phyloP scores from a whole-genome alignment of 1,140 invertebrate species.

The Hestina assimilis region DNA sequence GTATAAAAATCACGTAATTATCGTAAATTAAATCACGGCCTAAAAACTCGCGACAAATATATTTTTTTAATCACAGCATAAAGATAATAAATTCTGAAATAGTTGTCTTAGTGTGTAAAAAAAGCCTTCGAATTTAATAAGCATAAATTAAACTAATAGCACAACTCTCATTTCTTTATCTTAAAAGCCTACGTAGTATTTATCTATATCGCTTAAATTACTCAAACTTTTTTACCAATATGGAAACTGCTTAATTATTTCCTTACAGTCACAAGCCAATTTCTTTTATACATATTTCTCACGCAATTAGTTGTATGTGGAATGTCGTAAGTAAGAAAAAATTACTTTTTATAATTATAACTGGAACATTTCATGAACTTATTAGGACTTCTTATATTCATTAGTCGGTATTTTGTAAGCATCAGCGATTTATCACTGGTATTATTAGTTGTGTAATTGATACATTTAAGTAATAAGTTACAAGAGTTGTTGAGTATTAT shows the following conservation, averaged over 20 bases:
- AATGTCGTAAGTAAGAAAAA: neutral
- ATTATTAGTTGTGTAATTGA: conserved; percentile 10
- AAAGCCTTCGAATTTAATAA: neutral
- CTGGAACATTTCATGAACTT: neutral
- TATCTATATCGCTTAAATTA: neutral
- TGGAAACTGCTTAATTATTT: neutral
- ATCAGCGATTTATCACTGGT: conserved; percentile 9
- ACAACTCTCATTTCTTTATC: neutral
- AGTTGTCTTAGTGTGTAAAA: too few species aligned
- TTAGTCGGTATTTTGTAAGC: conserved; percentile 14
- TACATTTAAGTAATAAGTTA: neutral
- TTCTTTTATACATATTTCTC: too few species aligned
- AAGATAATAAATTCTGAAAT: too few species aligned
- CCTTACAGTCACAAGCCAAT: neutral
- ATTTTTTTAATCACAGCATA: too few species aligned
- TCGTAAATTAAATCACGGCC: too few species aligned
- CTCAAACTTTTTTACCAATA: neutral
- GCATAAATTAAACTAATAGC: neutral
- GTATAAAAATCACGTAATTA: too few species aligned
- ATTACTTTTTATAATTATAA: conserved; percentile 1
- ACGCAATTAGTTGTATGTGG: neutral
- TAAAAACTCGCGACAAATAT: too few species aligned
- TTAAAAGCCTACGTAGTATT: neutral
- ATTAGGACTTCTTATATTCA: conserved; percentile 6
- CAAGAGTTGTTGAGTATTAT: neutral